Evolutionary conservation across 2,113 vertebrate genomes (phyloP).

Genomic region (Thalassoma bifasciatum): DNA sequence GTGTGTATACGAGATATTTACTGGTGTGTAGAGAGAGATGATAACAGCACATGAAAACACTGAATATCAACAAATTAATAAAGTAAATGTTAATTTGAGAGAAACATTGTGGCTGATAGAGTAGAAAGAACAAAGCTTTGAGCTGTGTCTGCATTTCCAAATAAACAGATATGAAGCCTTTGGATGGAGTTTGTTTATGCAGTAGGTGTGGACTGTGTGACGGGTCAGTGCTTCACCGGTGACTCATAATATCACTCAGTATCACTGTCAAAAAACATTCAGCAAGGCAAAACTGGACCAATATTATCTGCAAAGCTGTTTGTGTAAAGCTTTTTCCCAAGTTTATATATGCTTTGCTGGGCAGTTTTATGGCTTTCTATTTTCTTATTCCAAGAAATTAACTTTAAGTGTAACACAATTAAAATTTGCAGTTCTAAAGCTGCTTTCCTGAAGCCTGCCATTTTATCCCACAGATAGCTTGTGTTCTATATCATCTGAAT

Average conservation of each 20-base stretch:
- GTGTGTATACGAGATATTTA: slow-evolving; percentile 21
- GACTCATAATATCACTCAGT: background rate
- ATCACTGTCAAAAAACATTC: background rate
- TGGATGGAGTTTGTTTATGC: background rate
- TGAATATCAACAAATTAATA: slow-evolving; percentile 20
- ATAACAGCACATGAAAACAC: background rate
- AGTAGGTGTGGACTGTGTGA: background rate
- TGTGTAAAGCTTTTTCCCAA: too few species aligned
- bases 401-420: too few species aligned
- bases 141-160: too few species aligned
- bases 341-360: too few species aligned
- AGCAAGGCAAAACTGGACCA: background rate
- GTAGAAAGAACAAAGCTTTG: too few species aligned
- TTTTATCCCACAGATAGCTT: too few species aligned
- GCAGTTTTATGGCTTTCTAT: too few species aligned
- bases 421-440: too few species aligned
- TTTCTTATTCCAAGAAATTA: too few species aligned
- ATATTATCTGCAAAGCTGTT: background rate
- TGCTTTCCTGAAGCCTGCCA: too few species aligned
- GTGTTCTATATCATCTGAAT: too few species aligned
- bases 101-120: too few species aligned
- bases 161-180: background rate
- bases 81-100: slow-evolving; percentile 12
- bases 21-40: background rate
- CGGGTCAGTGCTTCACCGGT: background rate